Evolutionary conservation across 2,797 vertebrate species (phyloP).

Genomic region (Merluccius polli): DNA sequence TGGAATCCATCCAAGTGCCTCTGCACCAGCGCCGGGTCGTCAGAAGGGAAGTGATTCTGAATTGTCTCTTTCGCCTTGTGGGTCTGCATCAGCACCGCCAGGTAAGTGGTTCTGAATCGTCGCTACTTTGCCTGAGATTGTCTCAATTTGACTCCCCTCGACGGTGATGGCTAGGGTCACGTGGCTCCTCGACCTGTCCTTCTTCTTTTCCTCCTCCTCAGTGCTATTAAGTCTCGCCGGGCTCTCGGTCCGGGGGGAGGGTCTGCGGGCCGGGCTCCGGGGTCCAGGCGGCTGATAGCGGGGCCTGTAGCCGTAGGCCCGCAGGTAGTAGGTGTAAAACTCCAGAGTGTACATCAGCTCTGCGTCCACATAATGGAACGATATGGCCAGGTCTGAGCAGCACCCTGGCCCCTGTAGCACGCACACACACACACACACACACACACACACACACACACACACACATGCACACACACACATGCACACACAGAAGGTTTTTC

Average conservation of each 20-base stretch:
- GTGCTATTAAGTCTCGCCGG: neutral
- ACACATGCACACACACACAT: neutral
- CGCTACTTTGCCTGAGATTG: neutral
- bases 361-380: conserved; percentile 75
- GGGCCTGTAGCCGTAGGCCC: conserved; percentile 69
- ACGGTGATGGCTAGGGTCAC: conserved; percentile 13
- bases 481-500: neutral
- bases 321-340: conserved; percentile 75
- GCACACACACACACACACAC: neutral
- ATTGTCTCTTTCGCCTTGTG: conserved; percentile 1
- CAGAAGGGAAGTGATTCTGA: conserved; percentile 8
- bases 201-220: neutral
- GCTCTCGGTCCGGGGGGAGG: neutral
- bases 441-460: neutral
- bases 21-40: conserved; percentile 24
- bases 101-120: neutral
- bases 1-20: neutral
- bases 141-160: conserved; percentile 28
- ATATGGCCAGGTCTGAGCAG: conserved; percentile 78
- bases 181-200: conserved; percentile 7
- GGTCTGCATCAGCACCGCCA: neutral
- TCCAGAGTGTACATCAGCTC: conserved; percentile 73
- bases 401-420: conserved; percentile 70
- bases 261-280: neutral
- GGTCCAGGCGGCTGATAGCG: conserved; percentile 53